These are phyloP conservation scores for Speoplatyrhinus poulsoni DNA, from an alignment of 2,113 vertebrate species.

Conservation along the genomic window DNA sequence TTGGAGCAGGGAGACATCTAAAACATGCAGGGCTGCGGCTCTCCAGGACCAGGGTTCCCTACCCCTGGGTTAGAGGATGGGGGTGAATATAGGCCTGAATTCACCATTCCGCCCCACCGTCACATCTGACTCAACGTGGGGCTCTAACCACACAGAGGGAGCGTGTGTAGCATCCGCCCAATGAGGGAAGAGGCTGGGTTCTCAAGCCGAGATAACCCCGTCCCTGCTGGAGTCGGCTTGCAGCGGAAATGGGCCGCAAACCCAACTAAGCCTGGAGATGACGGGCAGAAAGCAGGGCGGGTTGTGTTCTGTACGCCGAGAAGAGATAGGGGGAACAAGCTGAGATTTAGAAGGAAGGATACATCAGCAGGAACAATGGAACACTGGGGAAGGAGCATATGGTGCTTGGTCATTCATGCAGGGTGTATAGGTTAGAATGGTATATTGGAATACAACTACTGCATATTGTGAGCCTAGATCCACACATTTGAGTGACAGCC, in stretches of 20 bases:
- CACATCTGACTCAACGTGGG: not conserved
- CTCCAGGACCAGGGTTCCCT: too few relatives aligned
- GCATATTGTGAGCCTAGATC: not conserved
- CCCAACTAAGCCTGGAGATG: conserved; percentile 7
- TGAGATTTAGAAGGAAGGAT: not conserved
- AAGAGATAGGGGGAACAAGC: not conserved
- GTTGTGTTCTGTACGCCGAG: not conserved
- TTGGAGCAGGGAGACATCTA: too few relatives aligned
- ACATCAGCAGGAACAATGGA: conserved; percentile 21
- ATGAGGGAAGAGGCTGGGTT: not conserved
- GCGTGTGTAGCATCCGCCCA: not conserved
- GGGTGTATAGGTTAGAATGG: not conserved
- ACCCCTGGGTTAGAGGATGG: too few relatives aligned
- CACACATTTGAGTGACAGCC: not conserved
- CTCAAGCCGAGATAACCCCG: not conserved
- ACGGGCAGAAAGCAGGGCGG: conserved; percentile 10
- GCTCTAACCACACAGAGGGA: not conserved
- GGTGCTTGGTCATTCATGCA: not conserved
- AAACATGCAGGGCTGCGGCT: too few relatives aligned
- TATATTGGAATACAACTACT: not conserved
- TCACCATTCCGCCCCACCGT: not conserved
- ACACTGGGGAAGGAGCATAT: not conserved
- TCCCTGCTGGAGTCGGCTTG: not conserved
- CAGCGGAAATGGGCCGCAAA: not conserved
- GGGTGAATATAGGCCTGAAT: not conserved